phyloP scores from a whole-genome alignment of 2,888 invertebrate genomes.

The Drosophila pseudotalamancana region DNA sequence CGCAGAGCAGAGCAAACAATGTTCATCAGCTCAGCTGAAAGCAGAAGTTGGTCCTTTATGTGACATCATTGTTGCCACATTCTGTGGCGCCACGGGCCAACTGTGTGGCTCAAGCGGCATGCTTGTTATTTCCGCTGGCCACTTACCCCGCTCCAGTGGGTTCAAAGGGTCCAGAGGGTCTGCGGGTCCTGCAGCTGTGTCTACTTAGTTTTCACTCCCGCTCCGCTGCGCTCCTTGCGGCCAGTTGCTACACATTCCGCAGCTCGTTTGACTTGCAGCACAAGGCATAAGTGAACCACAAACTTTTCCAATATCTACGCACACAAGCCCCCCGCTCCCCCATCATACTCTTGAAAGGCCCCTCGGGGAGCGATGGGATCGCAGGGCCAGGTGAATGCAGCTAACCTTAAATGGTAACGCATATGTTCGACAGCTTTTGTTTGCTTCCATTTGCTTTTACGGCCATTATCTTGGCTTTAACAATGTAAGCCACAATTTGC shows the following conservation, averaged over 20 bases:
- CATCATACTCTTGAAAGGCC: neutral
- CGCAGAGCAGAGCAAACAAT: neutral
- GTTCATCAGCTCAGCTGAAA: neutral
- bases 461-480: neutral
- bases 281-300: constrained; percentile 49
- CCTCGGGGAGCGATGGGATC: neutral
- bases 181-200: constrained; percentile 1
- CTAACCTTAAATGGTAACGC: neutral
- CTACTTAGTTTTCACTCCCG: neutral
- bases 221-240: constrained; percentile 7
- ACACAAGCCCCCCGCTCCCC: neutral
- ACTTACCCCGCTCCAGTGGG: no score
- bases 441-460: neutral
- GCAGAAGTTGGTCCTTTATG: constrained; percentile 39
- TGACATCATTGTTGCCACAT: constrained; percentile 43
- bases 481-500: neutral
- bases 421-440: neutral
- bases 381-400: neutral
- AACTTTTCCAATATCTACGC: constrained; percentile 64
- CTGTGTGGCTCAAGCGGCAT: neutral
- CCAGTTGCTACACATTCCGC: constrained; percentile 42
- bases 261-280: constrained; percentile 60
- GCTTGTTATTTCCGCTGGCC: constrained; percentile 11
- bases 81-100: constrained; percentile 23
- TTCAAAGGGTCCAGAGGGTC: no score